phyloP scores from a whole-genome alignment of 2,113 vertebrate genomes.

The Ageneiosus marmoratus region DNA sequence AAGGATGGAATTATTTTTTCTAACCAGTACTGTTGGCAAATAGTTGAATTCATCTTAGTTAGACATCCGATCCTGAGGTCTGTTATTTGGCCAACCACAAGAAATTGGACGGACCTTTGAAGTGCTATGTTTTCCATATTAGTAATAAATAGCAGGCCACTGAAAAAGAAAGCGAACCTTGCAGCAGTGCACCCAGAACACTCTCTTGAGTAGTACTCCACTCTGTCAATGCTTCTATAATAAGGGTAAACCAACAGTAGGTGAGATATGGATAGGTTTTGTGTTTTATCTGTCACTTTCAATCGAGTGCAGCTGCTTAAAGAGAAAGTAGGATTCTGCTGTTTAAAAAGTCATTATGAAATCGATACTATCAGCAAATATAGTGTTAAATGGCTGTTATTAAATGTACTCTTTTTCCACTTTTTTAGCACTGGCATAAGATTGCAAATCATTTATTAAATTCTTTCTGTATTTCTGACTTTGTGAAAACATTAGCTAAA shows the following conservation, averaged over 20 bases:
- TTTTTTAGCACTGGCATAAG: background rate
- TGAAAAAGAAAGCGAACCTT: slow-evolving; percentile 12
- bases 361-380: background rate
- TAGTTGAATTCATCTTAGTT: slow-evolving; percentile 65
- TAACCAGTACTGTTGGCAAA: slow-evolving; percentile 60
- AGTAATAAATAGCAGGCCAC: slow-evolving; percentile 73
- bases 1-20: slow-evolving; percentile 40
- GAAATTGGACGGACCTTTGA: slow-evolving; percentile 72
- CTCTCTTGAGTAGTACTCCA: background rate
- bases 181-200: background rate
- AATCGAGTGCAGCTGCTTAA: slow-evolving; percentile 11
- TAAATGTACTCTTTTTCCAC: background rate
- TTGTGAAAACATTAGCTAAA: background rate
- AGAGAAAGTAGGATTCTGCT: background rate
- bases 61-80: slow-evolving; percentile 66
- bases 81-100: slow-evolving; percentile 60
- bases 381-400: background rate
- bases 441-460: background rate
- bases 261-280: slow-evolving; percentile 24
- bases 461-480: background rate
- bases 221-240: slow-evolving; percentile 10
- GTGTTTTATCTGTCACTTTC: slow-evolving; percentile 1
- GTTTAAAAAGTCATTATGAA: background rate
- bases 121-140: slow-evolving; percentile 68
- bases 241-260: background rate